phyloP scores from a whole-genome alignment of 2,888 invertebrate genomes.

The Standfussiana lucernea region DNA sequence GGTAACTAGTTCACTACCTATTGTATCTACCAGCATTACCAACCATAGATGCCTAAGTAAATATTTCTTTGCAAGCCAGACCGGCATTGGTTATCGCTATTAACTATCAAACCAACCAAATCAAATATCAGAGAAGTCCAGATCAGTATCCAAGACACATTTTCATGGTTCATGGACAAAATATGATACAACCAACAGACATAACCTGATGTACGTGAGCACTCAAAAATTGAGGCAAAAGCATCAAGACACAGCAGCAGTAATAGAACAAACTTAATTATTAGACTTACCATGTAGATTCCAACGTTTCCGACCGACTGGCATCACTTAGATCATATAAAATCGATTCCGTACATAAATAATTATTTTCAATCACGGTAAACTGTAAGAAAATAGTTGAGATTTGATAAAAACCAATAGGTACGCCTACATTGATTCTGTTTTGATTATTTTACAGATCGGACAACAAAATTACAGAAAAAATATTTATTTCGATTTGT shows the following conservation, averaged over 20 bases:
- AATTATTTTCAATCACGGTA: conserved; percentile 39
- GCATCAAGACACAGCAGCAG: conserved; percentile 5
- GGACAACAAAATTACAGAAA: conserved; percentile 13
- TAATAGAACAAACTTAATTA: not conserved
- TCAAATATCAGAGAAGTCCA: not conserved
- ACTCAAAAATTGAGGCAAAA: not conserved
- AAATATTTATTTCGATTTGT: conserved; percentile 43
- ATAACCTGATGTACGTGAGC: not conserved
- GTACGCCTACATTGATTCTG: conserved; percentile 15
- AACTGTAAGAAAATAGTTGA: conserved; percentile 51
- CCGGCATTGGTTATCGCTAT: not conserved
- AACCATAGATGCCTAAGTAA: not conserved
- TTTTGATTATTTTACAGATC: conserved; percentile 55
- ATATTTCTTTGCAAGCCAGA: not conserved
- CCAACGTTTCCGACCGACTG: conserved; percentile 94
- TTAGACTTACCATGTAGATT: conserved; percentile 92
- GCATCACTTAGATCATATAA: conserved; percentile 77
- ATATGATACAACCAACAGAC: not conserved
- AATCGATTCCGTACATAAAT: conserved; percentile 55
- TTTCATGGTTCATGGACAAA: no score
- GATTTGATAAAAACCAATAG: conserved; percentile 23
- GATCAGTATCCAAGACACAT: not conserved
- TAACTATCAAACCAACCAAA: not conserved
- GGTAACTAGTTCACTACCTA: not conserved
- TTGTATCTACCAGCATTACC: not conserved